Percentiles rank a stretch among this genome's conserved stretches.
Evolutionary conservation across 2,113 vertebrate species (phyloP).

Genomic region (Hiodon tergisus): DNA sequence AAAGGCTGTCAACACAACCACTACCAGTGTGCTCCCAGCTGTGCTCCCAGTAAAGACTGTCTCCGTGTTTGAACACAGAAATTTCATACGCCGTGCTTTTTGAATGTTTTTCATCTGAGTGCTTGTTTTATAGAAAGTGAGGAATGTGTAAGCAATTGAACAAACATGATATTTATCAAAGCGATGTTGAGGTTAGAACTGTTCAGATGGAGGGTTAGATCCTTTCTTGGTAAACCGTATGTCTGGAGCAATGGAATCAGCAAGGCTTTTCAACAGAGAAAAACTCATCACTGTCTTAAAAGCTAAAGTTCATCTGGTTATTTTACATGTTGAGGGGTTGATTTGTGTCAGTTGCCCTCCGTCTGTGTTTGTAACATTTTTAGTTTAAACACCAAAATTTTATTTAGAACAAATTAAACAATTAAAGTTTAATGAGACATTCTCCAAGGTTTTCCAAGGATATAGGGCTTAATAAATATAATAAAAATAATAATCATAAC

Average conservation of each 20-base stretch:
- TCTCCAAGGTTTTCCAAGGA: background rate
- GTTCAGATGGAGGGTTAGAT: slow-evolving; percentile 30
- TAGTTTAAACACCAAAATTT: background rate
- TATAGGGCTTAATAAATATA: no score
- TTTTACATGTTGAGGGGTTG: background rate
- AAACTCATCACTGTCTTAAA: background rate
- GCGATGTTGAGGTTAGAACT: slow-evolving; percentile 35
- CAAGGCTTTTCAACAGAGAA: background rate
- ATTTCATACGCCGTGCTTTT: slow-evolving; percentile 42
- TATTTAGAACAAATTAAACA: background rate
- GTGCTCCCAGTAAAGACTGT: slow-evolving; percentile 49
- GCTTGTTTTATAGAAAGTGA: slow-evolving; percentile 51
- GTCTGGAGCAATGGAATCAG: background rate
- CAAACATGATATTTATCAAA: slow-evolving; percentile 49
- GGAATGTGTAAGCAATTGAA: slow-evolving; percentile 43
- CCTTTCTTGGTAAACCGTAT: background rate
- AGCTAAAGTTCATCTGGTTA: background rate
- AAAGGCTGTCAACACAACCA: slow-evolving; percentile 63
- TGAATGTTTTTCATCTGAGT: slow-evolving; percentile 48
- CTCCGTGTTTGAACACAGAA: slow-evolving; percentile 41
- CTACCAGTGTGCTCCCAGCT: slow-evolving; percentile 46
- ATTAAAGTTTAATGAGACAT: background rate
- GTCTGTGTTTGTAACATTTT: slow-evolving; percentile 29
- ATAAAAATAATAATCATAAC: no score
- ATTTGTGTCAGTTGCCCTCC: slow-evolving; percentile 19